Percentiles rank a stretch among this genome's conserved stretches.
Conservation (phyloP, 2,888 invertebrate species). For the Caradrina clavipalpis region DNA sequence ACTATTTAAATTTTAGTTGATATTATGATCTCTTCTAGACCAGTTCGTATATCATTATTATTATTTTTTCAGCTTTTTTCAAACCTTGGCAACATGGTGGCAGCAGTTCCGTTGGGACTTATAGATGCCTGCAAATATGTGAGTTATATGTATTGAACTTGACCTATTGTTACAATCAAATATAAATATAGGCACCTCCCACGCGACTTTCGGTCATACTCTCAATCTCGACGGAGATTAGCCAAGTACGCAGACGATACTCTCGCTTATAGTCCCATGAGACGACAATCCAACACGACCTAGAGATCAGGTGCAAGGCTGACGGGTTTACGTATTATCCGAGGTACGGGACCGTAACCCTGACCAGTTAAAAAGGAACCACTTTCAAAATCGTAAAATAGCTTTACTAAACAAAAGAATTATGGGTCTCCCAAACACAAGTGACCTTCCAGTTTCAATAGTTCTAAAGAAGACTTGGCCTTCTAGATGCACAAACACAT, state of each 20-base stretch:
- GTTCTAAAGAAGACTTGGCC: no score
- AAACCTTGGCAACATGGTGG: neutral
- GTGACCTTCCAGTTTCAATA: no score
- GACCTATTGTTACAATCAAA: neutral
- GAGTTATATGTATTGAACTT: neutral
- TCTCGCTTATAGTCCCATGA: neutral
- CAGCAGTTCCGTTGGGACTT: neutral
- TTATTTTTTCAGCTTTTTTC: slow-evolving; percentile 14
- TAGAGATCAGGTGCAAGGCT: no score
- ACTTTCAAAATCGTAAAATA: no score
- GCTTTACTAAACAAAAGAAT: no score
- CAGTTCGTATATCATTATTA: neutral
- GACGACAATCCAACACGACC: no score
- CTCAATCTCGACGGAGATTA: neutral
- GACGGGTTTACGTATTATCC: no score
- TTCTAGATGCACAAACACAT: no score
- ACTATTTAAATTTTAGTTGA: no score
- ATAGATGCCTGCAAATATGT: slow-evolving; percentile 9
- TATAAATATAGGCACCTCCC: neutral
- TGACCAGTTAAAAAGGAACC: no score
- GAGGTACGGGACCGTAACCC: neutral
- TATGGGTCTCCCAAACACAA: no score
- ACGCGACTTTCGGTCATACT: no score
- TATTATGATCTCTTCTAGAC: neutral
- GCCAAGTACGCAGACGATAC: neutral